Base-by-base conservation (phyloP, 2,797 vertebrate species). In the Schizothorax lantsangensis region DNA sequence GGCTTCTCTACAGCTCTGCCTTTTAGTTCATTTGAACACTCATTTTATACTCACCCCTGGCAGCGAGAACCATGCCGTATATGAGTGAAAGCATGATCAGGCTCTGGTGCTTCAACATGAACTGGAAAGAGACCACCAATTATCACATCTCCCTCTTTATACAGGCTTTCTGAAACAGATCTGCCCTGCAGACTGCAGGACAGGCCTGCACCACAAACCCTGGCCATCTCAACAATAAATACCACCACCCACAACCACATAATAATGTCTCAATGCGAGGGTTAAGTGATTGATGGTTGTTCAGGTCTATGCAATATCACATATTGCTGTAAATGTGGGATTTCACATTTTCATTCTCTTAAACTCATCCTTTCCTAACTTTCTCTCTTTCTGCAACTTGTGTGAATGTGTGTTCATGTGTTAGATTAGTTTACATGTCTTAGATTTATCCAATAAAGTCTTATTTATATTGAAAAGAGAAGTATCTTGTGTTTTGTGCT, bases 121-220 rank as follows among this genome's bases (percentile, higher is more conserved):
- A 92, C 49, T 78, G 90, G 91, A 84, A 93, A 91, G 6, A 92
- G 86, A 33, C 89, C 88, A 52, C 91, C 89, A 21, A 92, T 91
- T n/a, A 90, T 83, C 75, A 90, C 79, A 85, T 91, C 83, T 81
- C 90, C 92, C 49, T 89, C 83, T 82, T 88, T 91, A 87, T 91
- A 92, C 84, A 93, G 62, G 69, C 71, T 90, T 71, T 83, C 90
- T 71, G 89, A 90, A 49, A 90, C 59, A 38, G 84, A 88, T 49
- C 86, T 91, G 40, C 84, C 74, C 86, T 90, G 89, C 49, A 90
- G 79, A 62, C 73, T 59, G 73, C 92, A 92, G 59, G 82, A 36
- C 6, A 72, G 33, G 45, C 89, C 79, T 33, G 30, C 9, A 80
- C 79, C 71, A 83, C 87, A 64, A 52, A 88, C n/a, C 69, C 73